Percentiles rank a stretch among this genome's conserved stretches.
These are phyloP conservation scores for Salminus brasiliensis DNA, from an alignment of 2,113 vertebrate genomes.

Conservation along the genomic window DNA sequence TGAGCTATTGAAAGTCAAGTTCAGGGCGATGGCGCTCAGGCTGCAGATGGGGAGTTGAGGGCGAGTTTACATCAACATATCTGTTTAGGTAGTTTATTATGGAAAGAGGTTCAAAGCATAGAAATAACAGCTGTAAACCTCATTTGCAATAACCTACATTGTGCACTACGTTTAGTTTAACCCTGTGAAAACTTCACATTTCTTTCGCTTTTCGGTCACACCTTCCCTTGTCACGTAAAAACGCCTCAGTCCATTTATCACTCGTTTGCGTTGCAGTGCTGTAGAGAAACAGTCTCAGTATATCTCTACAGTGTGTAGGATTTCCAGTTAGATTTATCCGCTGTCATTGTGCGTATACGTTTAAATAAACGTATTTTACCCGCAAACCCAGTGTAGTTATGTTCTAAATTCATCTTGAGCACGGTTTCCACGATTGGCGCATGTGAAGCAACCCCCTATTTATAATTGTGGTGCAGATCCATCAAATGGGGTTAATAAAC, in stretches of 20 bases:
- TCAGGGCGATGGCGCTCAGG: background rate
- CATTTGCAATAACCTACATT: background rate
- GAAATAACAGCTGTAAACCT: background rate
- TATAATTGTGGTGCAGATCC: background rate
- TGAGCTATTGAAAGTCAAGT: background rate
- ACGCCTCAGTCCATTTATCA: too few species aligned
- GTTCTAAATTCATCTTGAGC: too few species aligned
- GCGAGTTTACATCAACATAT: background rate
- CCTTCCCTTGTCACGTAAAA: background rate
- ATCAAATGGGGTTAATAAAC: background rate
- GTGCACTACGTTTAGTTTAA: background rate
- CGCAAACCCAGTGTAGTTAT: too few species aligned
- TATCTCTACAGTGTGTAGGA: too few species aligned
- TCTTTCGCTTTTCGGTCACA: background rate
- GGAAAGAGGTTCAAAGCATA: background rate
- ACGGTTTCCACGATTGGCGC: too few species aligned
- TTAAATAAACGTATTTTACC: too few species aligned
- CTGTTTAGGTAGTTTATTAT: background rate
- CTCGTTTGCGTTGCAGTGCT: too few species aligned
- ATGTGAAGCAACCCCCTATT: too few species aligned
- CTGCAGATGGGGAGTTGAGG: background rate
- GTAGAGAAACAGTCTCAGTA: background rate
- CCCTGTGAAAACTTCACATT: background rate
- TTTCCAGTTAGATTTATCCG: too few species aligned
- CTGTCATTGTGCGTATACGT: too few species aligned